A percentile compares a stretch with the other conserved stretches of the same genome.
These are phyloP conservation scores for Phodopus roborovskii DNA, from an alignment of 2,113 vertebrate species.

Conservation along the genomic window DNA sequence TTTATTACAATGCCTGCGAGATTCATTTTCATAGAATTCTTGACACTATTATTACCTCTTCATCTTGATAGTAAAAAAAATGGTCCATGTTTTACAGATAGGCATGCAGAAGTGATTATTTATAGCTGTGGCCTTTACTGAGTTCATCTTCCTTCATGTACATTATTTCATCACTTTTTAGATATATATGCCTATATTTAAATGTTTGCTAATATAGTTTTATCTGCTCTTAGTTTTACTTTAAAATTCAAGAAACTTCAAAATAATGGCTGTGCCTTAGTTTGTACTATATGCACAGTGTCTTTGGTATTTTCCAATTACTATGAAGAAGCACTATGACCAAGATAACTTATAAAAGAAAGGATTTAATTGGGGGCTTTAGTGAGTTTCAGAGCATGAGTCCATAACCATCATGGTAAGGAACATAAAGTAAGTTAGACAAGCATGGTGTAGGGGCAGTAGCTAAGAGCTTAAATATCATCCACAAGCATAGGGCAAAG, in stretches of 20 bases:
- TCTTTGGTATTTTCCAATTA: neutral
- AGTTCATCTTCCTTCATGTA: slow-evolving; percentile 41
- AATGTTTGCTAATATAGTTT: slow-evolving; percentile 72
- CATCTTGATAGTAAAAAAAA: slow-evolving; percentile 71
- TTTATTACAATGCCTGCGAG: slow-evolving; percentile 64
- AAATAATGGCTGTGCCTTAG: slow-evolving; percentile 31
- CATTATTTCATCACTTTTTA: slow-evolving; percentile 33
- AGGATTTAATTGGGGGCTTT: neutral
- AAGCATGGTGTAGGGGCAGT: neutral
- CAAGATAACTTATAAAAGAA: neutral
- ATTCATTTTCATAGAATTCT: slow-evolving; percentile 74
- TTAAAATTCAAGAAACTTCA: slow-evolving; percentile 59
- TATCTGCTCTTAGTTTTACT: slow-evolving; percentile 62
- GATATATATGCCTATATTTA: slow-evolving; percentile 59
- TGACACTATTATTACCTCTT: slow-evolving; percentile 74
- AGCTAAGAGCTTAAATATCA: neutral
- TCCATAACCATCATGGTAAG: neutral
- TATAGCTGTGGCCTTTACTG: slow-evolving; percentile 50
- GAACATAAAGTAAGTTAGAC: neutral
- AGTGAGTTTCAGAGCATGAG: neutral
- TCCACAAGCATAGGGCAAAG: neutral
- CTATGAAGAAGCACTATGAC: neutral
- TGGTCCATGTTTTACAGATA: neutral
- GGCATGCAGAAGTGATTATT: slow-evolving; percentile 50
- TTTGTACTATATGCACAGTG: neutral